phyloP scores from a whole-genome alignment of 2,888 invertebrate genomes.

The Eurois occulta region DNA sequence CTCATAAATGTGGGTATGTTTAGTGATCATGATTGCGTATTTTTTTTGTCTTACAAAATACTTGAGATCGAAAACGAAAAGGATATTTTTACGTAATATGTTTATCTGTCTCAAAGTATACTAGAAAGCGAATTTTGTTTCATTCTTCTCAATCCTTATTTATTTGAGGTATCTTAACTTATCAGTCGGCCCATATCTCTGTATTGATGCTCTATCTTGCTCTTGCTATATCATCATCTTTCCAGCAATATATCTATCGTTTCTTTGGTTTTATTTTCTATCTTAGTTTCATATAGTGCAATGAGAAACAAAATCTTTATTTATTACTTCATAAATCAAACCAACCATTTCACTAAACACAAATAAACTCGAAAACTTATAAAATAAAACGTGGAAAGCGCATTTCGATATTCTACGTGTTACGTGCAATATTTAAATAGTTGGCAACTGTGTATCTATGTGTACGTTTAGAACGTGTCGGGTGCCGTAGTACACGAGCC shows the following conservation, averaged over 20 bases:
- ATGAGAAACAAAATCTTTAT: background rate
- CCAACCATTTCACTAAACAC: background rate
- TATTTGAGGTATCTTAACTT: slow-evolving; percentile 1
- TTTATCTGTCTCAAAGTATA: background rate
- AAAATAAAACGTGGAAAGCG: slow-evolving; percentile 22
- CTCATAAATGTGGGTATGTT: slow-evolving; percentile 5
- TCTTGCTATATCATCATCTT: background rate
- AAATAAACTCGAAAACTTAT: background rate
- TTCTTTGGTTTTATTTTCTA: background rate
- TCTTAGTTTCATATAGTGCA: background rate
- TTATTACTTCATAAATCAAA: slow-evolving; percentile 8
- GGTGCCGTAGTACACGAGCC: slow-evolving; percentile 41
- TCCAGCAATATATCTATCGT: background rate
- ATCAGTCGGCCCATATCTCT: background rate
- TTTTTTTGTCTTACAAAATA: background rate
- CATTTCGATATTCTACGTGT: slow-evolving; percentile 26
- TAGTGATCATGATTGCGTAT: background rate
- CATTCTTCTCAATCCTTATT: background rate
- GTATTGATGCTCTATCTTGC: background rate
- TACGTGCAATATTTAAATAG: slow-evolving; percentile 51
- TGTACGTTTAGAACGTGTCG: slow-evolving; percentile 33
- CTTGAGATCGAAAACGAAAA: background rate
- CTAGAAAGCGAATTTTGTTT: background rate
- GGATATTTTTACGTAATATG: background rate
- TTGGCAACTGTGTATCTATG: slow-evolving; percentile 43